Percentiles rank a stretch among this genome's conserved stretches.
Evolutionary conservation across 2,888 invertebrate genomes (phyloP).

Genomic region (Subacronicta megacephala): DNA sequence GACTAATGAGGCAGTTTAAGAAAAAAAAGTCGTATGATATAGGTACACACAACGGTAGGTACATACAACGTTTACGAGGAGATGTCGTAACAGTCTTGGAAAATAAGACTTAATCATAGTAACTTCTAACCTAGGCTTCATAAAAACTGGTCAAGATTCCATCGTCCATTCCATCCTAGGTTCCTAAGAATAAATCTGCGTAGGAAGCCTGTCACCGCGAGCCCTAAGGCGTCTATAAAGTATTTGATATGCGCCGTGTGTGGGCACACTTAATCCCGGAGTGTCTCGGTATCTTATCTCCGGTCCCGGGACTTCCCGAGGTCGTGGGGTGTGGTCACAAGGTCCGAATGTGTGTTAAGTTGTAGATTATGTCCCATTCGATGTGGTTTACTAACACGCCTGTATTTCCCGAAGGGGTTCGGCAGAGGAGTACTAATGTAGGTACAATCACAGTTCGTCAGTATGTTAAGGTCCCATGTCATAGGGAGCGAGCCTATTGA

Average conservation of each 20-base stretch:
- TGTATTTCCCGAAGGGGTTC: too few species aligned
- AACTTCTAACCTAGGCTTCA: background rate
- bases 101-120: too few species aligned
- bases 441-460: too few species aligned
- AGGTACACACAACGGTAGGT: too few species aligned
- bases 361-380: slow-evolving; percentile 18
- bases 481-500: too few species aligned
- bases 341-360: slow-evolving; percentile 23
- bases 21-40: too few species aligned
- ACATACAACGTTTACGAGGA: too few species aligned
- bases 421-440: too few species aligned
- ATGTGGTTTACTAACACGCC: background rate
- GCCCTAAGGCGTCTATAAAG: slow-evolving; percentile 33
- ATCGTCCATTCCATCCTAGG: background rate
- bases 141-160: background rate
- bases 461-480: too few species aligned
- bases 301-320: slow-evolving; percentile 34
- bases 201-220: slow-evolving; percentile 28
- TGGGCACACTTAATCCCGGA: slow-evolving; percentile 49
- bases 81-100: too few species aligned
- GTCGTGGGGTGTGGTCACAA: slow-evolving; percentile 26
- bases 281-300: slow-evolving; percentile 49
- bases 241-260: slow-evolving; percentile 51
- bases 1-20: too few species aligned
- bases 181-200: slow-evolving; percentile 29